Evolutionary conservation across 2,113 vertebrate genomes (phyloP).

Genomic region (Ochotona curzoniae): DNA sequence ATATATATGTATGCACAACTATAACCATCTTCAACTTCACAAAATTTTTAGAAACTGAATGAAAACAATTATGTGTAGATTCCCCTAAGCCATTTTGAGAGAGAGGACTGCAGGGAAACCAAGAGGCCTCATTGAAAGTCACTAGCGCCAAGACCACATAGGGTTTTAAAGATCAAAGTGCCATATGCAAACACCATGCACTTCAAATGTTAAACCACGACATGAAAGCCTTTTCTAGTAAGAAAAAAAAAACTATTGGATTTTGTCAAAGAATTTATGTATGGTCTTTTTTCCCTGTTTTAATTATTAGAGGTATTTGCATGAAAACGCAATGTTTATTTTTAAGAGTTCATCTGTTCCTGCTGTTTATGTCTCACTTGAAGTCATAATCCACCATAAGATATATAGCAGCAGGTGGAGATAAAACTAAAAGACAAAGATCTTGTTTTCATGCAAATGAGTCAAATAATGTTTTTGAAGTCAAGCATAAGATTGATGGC

Average conservation of each 20-base stretch:
- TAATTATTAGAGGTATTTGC: conserved; percentile 70
- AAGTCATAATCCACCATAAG: conserved; percentile 57
- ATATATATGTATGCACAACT: neutral
- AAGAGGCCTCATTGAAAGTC: conserved; percentile 3
- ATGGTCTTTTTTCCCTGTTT: conserved; percentile 51
- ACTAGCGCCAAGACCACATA: neutral
- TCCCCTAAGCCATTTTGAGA: neutral
- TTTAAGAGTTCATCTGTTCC: conserved; percentile 60
- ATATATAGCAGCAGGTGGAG: conserved; percentile 54
- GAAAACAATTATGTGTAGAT: neutral
- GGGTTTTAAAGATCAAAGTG: conserved; percentile 62
- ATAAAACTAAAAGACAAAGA: conserved; percentile 70
- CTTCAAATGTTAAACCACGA: conserved; percentile 44
- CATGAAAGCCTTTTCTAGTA: conserved; percentile 50
- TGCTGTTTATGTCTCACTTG: conserved; percentile 55
- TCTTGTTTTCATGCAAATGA: conserved; percentile 67
- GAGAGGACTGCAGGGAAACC: neutral
- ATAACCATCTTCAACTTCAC: neutral
- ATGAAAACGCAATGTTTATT: conserved; percentile 58
- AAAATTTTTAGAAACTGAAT: conserved; percentile 19
- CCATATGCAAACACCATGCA: conserved; percentile 13
- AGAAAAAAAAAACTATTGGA: conserved; percentile 31
- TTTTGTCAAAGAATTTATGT: conserved; percentile 48
- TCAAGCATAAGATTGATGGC: conserved; percentile 58
- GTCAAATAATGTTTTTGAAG: conserved; percentile 57